Evolutionary conservation across 2,113 vertebrate species (phyloP), one percentile per base, ranked within the genome.

Genomic region (Sciurus niger): DNA sequence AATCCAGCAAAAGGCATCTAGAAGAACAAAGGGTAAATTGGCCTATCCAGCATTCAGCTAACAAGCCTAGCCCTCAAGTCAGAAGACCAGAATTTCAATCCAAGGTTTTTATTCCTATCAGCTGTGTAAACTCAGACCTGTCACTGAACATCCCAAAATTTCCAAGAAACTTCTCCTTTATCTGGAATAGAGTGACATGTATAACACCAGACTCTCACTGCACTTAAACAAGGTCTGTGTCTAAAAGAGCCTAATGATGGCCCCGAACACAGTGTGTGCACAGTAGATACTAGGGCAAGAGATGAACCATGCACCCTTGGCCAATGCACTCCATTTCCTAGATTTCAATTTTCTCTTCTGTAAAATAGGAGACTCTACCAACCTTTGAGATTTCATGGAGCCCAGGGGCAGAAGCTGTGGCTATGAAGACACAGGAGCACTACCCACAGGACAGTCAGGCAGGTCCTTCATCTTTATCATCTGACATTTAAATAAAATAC

Each of bases 391-490:
- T 0, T 14, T 6, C 14, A 55, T 11, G 8, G 18, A 67, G n/a
- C 60, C 34, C 17, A 78, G 20, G 10, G 40, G 13, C 43, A 83
- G 60, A 65, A 58, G 2, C 10, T 2, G 4, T 24, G 91, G 14
- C 6, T 8, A 5, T 3, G 4, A 51, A 96, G 95, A 77, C 10
- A 46, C 28, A 91, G 84, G 76, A 37, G 14, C 60, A 90, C 76
- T 68, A 20, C 1, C 22, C 8, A 4, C 8, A 1, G 0, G 0
- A 40, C 58, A 25, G 4, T 63, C 0, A 0, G 30, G 48, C 9
- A 16, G 25, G 70, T 9, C 55, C 37, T 92, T 76, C n/a, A 4
- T 20, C 6, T 14, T 14, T 8, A 32, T 58, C 24, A 22, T 20
- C 20, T 58, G 25, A 78, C 34, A 34, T 32, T 92, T 87, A 67